These are phyloP conservation scores for Heterotis niloticus DNA, from an alignment of 2,113 vertebrate species.

Conservation along the genomic window DNA sequence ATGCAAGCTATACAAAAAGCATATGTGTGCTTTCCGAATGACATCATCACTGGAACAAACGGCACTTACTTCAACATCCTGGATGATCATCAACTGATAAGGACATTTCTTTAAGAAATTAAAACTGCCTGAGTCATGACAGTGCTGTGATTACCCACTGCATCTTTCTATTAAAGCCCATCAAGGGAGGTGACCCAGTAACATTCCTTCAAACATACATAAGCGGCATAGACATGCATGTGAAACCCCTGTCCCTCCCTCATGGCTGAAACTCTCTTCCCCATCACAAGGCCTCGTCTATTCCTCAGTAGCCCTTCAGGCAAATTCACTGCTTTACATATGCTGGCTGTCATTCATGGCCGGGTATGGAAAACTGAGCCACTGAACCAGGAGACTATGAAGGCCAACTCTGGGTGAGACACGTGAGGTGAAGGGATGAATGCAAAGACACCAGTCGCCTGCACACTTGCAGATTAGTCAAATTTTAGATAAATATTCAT, in stretches of 20 bases:
- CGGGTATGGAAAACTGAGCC: background rate
- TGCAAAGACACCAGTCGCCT: too few relatives aligned
- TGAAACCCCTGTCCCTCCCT: background rate
- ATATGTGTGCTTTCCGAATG: background rate
- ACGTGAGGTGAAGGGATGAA: background rate
- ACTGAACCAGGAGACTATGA: background rate
- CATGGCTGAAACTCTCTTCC: background rate
- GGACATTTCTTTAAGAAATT: too few relatives aligned
- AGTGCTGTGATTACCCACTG: too few relatives aligned
- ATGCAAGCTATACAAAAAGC: conserved; percentile 6
- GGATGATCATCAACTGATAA: background rate
- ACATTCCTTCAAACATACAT: too few relatives aligned
- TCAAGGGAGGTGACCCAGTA: background rate
- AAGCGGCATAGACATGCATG: too few relatives aligned
- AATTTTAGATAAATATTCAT: too few relatives aligned
- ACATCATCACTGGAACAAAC: background rate
- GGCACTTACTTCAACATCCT: background rate
- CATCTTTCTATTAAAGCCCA: too few relatives aligned
- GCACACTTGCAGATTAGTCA: too few relatives aligned
- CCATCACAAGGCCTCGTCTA: background rate
- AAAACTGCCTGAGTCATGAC: background rate
- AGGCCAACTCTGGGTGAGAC: background rate
- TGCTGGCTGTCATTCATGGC: background rate
- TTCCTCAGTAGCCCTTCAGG: background rate
- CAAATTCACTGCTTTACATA: background rate